phyloP scores from a whole-genome alignment of 2,888 invertebrate species.

The Trichogramma evanescens region DNA sequence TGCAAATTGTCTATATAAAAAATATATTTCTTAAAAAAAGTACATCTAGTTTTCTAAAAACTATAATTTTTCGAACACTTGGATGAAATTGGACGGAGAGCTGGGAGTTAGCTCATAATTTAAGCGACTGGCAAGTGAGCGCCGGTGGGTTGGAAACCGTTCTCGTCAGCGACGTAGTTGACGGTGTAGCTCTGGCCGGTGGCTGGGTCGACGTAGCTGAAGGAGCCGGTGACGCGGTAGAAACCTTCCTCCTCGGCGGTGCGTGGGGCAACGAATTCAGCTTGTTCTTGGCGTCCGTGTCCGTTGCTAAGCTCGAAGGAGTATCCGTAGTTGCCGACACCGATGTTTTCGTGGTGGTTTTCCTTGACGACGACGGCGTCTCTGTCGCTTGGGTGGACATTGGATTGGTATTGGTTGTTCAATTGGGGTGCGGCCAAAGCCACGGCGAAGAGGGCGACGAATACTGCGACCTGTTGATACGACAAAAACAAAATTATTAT shows the following conservation, averaged over 20 bases:
- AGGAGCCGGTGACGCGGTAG: conserved; percentile 33
- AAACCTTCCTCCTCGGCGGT: conserved; percentile 21
- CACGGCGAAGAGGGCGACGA: conserved; percentile 24
- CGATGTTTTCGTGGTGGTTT: conserved; percentile 33
- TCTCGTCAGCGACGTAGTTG: conserved; percentile 32
- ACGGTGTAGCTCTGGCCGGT: conserved; percentile 27
- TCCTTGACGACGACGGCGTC: conserved; percentile 29
- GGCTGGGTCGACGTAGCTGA: conserved; percentile 27
- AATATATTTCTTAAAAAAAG: no score
- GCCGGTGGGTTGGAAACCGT: conserved; percentile 32
- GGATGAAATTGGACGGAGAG: no score
- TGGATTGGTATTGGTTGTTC: background rate
- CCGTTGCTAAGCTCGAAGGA: conserved; percentile 34
- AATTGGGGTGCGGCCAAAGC: conserved; percentile 25
- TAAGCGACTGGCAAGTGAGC: conserved; percentile 24
- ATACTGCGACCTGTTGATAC: conserved; percentile 20
- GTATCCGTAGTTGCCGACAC: conserved; percentile 32
- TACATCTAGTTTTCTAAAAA: no score
- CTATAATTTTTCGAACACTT: no score
- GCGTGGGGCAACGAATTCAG: conserved; percentile 27
- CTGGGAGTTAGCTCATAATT: background rate
- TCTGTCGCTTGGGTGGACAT: background rate
- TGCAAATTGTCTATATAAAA: no score
- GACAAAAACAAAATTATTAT: no score
- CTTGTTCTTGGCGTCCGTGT: conserved; percentile 28